Conservation (phyloP, 2,888 invertebrate genomes). For the Ormyrus nitidulus region DNA sequence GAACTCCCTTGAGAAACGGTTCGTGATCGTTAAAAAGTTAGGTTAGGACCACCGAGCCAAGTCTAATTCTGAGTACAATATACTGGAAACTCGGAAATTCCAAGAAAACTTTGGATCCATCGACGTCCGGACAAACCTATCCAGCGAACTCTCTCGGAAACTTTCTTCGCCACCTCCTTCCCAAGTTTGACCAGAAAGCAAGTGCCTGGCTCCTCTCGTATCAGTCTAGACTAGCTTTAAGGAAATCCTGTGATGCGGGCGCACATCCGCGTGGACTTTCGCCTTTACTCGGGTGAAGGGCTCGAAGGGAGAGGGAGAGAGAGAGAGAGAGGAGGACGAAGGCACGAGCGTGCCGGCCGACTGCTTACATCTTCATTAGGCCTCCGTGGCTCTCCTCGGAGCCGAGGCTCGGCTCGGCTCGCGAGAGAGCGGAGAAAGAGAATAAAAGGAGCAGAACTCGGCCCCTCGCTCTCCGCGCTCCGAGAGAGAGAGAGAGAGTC, state of each 20-base stretch:
- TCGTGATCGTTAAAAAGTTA: no score
- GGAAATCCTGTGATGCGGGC: conserved; percentile 56
- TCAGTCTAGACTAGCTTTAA: no score
- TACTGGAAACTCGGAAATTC: no score
- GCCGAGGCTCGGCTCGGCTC: not conserved
- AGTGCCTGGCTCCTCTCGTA: no score
- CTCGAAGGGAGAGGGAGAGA: conserved; percentile 30
- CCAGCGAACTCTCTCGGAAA: no score
- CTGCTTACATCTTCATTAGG: conserved; percentile 75
- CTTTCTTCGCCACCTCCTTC: no score
- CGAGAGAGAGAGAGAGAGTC: conserved; percentile 60
- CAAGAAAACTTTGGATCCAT: no score
- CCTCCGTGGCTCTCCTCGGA: conserved; percentile 65
- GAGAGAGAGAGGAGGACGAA: conserved; percentile 59
- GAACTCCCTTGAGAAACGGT: no score
- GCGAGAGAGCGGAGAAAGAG: conserved; percentile 49
- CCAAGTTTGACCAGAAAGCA: no score
- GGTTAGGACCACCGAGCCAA: no score
- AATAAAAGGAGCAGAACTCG: conserved; percentile 52
- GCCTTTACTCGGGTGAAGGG: conserved; percentile 2
- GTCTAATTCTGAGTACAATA: no score
- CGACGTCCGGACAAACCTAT: no score
- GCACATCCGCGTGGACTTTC: conserved; percentile 18
- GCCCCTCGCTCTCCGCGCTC: conserved; percentile 8
- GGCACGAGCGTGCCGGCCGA: conserved; percentile 68